Evolutionary conservation across 2,888 invertebrate genomes (phyloP).

Genomic region (Tholera decimalis): DNA sequence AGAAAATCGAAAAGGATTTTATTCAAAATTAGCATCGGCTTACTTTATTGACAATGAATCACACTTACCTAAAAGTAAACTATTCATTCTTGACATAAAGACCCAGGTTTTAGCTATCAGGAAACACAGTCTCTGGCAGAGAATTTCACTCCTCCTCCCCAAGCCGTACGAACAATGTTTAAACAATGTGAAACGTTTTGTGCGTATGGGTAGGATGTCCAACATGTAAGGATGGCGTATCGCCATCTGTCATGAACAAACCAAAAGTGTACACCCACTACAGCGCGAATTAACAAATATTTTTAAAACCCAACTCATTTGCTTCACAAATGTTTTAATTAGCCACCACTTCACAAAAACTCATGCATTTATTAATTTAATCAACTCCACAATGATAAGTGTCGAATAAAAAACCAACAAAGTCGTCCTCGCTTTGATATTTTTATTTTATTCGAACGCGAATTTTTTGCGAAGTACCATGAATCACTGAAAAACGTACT

Average conservation of each 20-base stretch:
- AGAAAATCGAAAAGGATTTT: not conserved
- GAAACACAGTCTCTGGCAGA: too few species aligned
- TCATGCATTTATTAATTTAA: conserved; percentile 54
- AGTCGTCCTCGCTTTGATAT: conserved; percentile 53
- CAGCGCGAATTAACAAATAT: conserved; percentile 39
- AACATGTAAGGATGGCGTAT: too few species aligned
- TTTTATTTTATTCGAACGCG: conserved; percentile 63
- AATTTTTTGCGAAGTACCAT: conserved; percentile 58
- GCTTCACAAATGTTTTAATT: conserved; percentile 38
- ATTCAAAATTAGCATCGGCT: not conserved
- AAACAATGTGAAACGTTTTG: too few species aligned
- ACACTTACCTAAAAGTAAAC: too few species aligned
- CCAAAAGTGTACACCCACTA: conserved; percentile 20
- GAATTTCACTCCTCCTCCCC: too few species aligned
- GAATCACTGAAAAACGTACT: conserved; percentile 61
- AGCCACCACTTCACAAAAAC: conserved; percentile 37
- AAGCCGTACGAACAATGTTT: too few species aligned
- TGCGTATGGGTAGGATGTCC: too few species aligned
- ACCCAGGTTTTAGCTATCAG: too few species aligned
- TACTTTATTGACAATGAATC: too few species aligned
- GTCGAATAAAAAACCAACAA: conserved; percentile 43
- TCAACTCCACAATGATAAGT: conserved; percentile 34
- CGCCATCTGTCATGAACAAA: conserved; percentile 20
- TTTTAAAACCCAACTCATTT: conserved; percentile 34
- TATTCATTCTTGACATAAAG: too few species aligned